A percentile compares a stretch with the other conserved stretches of the same genome.
Evolutionary conservation across 2,888 invertebrate species (phyloP).

Genomic region (Pammene fasciana): DNA sequence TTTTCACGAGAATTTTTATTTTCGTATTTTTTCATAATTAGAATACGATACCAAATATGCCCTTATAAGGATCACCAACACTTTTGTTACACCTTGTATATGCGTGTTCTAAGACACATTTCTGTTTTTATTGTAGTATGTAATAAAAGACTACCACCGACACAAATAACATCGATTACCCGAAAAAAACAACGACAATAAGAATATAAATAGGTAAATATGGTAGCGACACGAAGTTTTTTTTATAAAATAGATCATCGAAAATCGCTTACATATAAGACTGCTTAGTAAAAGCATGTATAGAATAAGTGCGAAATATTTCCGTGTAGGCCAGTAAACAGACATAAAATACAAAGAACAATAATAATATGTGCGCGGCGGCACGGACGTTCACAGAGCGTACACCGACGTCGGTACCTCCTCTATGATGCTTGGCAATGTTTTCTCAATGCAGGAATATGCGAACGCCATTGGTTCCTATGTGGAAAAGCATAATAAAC

Average conservation of each 20-base stretch:
- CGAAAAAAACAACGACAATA: neutral
- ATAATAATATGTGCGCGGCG: constrained; percentile 5
- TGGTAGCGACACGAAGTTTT: neutral
- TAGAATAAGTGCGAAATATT: neutral
- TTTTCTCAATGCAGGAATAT: constrained; percentile 87
- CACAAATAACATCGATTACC: constrained; percentile 16
- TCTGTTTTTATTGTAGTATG: too few species aligned
- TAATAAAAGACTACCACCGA: constrained; percentile 27
- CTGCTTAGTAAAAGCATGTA: neutral
- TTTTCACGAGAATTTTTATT: too few species aligned
- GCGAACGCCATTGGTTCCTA: constrained; percentile 85
- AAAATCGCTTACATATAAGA: neutral
- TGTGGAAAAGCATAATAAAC: constrained; percentile 55
- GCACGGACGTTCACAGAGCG: constrained; percentile 40
- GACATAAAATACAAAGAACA: constrained; percentile 18
- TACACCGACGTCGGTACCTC: constrained; percentile 80
- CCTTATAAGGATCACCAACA: too few species aligned
- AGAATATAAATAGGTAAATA: neutral
- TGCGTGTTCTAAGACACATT: too few species aligned
- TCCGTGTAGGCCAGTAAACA: constrained; percentile 18
- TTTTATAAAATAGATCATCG: neutral
- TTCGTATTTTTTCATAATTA: too few species aligned
- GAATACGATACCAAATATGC: too few species aligned
- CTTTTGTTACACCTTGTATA: too few species aligned
- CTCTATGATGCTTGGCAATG: constrained; percentile 85